Percentiles rank a stretch among this genome's conserved stretches.
These are phyloP conservation scores for Helicoverpa zea DNA, from an alignment of 1,140 invertebrate genomes.

Conservation along the genomic window DNA sequence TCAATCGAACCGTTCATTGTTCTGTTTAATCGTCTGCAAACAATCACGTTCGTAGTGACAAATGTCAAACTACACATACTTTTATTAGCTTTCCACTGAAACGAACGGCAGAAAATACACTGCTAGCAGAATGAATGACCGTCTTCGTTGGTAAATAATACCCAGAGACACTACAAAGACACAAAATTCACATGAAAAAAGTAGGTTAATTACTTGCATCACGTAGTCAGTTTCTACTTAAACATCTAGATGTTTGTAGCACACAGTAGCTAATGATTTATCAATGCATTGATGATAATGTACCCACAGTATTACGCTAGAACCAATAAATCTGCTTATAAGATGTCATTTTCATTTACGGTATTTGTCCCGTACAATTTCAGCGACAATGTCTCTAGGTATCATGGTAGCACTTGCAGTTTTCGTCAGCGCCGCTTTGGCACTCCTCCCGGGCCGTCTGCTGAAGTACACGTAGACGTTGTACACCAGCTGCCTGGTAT, in stretches of 20 bases:
- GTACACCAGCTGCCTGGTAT: constrained; percentile 81
- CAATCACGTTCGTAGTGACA: constrained; percentile 13
- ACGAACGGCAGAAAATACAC: constrained; percentile 3
- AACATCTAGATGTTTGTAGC: constrained; percentile 10
- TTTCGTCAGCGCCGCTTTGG: constrained; percentile 78
- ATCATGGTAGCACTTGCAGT: constrained; percentile 82
- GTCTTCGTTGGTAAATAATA: not conserved
- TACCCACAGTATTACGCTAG: not conserved
- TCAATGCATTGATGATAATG: constrained; percentile 1
- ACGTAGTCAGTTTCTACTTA: constrained; percentile 22
- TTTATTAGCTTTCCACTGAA: constrained; percentile 21
- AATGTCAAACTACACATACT: constrained; percentile 14
- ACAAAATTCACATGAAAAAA: constrained; percentile 43
- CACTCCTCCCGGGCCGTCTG: constrained; percentile 74
- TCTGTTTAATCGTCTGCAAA: constrained; percentile 27
- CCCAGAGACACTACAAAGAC: not conserved
- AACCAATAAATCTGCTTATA: not conserved
- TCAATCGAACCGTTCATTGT: constrained; percentile 13
- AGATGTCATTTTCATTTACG: constrained; percentile 58
- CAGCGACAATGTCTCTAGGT: constrained; percentile 79
- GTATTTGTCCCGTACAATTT: constrained; percentile 80
- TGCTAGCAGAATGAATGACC: not conserved
- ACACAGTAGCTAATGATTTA: not conserved
- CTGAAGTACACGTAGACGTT: constrained; percentile 83
- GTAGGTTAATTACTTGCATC: constrained; percentile 42